Percentiles rank a stretch among this genome's conserved stretches.
These are phyloP conservation scores for Panulirus ornatus DNA, from an alignment of 1,140 invertebrate species.

Conservation along the genomic window DNA sequence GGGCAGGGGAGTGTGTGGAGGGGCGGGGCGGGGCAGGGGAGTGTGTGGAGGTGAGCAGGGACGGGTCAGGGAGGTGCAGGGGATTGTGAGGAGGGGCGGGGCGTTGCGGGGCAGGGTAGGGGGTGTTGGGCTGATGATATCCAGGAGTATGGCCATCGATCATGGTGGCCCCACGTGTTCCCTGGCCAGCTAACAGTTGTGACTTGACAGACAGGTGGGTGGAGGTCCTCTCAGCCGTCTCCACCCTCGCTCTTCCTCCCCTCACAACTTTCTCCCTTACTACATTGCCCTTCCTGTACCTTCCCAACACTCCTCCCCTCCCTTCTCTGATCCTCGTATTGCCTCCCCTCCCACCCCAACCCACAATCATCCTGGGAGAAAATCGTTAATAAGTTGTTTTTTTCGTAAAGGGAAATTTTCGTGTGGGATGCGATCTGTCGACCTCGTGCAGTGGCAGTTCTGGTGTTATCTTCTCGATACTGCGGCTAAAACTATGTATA, in stretches of 20 bases:
- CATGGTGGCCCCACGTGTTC: background rate
- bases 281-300: background rate
- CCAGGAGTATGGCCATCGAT: constrained; percentile 14
- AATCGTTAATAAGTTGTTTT: no score
- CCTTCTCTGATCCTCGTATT: no score
- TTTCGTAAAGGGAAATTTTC: no score
- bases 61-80: background rate
- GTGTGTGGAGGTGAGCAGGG: background rate
- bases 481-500: no score
- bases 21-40: background rate
- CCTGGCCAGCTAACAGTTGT: constrained; percentile 12
- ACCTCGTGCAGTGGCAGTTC: no score
- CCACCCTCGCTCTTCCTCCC: background rate
- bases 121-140: background rate
- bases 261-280: background rate
- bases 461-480: no score
- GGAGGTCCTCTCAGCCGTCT: background rate
- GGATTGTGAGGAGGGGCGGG: no score
- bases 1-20: background rate
- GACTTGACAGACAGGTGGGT: constrained; percentile 33
- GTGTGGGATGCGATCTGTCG: no score
- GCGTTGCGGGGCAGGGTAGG: background rate
- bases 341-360: background rate
- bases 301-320: background rate
- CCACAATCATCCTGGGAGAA: no score